Conservation (phyloP, 2,113 vertebrate genomes). For the Burhinus oedicnemus region DNA sequence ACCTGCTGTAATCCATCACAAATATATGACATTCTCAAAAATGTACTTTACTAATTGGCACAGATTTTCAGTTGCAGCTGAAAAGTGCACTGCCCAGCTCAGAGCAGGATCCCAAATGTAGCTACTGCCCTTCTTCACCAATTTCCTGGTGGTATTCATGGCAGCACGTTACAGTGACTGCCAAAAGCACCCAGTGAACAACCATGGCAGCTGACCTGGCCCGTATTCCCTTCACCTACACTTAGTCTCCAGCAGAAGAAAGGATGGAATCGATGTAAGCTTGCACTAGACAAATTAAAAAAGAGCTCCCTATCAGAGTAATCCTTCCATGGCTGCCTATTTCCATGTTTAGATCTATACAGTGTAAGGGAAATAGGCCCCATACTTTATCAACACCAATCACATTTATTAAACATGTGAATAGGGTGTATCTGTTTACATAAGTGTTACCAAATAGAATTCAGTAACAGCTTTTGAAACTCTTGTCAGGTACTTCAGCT, state of each 20-base stretch:
- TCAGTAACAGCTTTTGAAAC: neutral
- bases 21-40: constrained; percentile 7
- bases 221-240: neutral
- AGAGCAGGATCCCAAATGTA: neutral
- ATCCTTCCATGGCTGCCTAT: neutral
- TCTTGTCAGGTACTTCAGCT: neutral
- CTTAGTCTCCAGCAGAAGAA: neutral
- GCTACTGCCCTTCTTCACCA: neutral
- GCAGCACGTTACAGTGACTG: neutral
- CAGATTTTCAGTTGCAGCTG: constrained; percentile 9
- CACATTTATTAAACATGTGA: neutral
- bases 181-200: neutral
- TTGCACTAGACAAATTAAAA: neutral
- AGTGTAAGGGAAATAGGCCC: neutral
- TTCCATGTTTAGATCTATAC: neutral
- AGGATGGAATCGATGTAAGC: neutral
- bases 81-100: neutral
- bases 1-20: constrained; percentile 32
- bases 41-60: neutral
- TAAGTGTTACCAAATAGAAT: neutral
- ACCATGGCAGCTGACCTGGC: neutral
- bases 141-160: neutral
- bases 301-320: neutral
- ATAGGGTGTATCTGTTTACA: neutral
- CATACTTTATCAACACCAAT: neutral